Percentiles rank a stretch among this genome's conserved stretches.
Conservation (phyloP, 2,888 invertebrate genomes). For the Polymixis flavicincta region DNA sequence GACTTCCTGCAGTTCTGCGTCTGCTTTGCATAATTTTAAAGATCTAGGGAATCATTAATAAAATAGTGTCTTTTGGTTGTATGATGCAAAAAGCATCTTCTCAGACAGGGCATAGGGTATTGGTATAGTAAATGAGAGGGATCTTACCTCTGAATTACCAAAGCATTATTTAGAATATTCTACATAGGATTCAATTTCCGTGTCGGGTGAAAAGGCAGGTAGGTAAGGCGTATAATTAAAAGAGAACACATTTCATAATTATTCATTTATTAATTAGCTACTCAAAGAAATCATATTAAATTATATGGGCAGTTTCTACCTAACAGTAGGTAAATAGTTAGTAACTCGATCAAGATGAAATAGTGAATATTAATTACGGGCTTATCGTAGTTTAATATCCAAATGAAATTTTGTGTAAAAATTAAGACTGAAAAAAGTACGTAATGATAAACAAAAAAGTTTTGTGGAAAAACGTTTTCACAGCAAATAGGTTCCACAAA, state of each 20-base stretch:
- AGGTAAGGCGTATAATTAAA: not conserved
- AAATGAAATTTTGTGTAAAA: not conserved
- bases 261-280: slow-evolving; percentile 78
- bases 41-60: not conserved
- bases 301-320: slow-evolving; percentile 66
- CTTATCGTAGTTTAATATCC: slow-evolving; percentile 13
- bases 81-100: not conserved
- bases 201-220: too few species aligned
- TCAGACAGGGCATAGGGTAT: not conserved
- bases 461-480: not conserved
- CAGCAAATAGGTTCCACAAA: not conserved
- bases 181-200: too few species aligned
- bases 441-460: not conserved
- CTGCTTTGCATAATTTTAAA: not conserved
- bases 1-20: not conserved
- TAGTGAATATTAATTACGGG: slow-evolving; percentile 37
- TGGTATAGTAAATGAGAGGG: not conserved
- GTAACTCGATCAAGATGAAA: slow-evolving; percentile 30
- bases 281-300: slow-evolving; percentile 72
- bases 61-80: not conserved
- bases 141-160: not conserved
- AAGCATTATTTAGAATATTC: not conserved
- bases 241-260: slow-evolving; percentile 57
- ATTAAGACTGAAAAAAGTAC: slow-evolving; percentile 12
- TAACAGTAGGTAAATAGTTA: slow-evolving; percentile 53